Conservation (phyloP, 1,140 invertebrate species). For the Caerostris darwini region DNA sequence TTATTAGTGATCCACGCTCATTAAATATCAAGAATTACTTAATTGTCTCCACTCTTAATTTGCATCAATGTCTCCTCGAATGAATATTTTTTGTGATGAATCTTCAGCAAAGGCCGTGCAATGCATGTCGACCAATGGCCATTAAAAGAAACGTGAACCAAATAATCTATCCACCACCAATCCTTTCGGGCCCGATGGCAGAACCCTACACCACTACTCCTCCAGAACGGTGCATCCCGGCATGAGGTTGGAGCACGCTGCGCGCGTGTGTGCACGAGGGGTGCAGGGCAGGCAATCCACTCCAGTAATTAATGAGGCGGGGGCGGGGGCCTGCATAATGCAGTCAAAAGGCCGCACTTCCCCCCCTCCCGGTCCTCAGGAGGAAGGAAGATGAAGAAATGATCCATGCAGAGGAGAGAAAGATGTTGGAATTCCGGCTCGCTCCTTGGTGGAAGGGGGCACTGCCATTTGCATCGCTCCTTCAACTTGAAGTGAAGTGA, state of each 20-base stretch:
- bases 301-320: constrained; percentile 76
- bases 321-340: constrained; percentile 73
- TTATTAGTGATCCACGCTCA: no score
- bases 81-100: no score
- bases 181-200: not conserved
- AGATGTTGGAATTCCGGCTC: constrained; percentile 42
- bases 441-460: not conserved
- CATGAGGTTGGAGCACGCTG: not conserved
- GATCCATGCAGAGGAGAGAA: constrained; percentile 71
- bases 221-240: not conserved
- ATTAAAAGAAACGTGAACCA: not conserved
- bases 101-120: no score
- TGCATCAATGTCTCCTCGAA: no score
- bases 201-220: constrained; percentile 25
- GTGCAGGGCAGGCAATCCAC: constrained; percentile 46
- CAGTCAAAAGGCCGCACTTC: constrained; percentile 76
- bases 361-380: constrained; percentile 47
- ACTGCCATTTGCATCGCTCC: constrained; percentile 70
- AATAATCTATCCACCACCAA: not conserved
- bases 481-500: constrained; percentile 1
- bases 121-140: no score
- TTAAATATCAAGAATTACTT: not conserved
- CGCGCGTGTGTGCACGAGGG: not conserved
- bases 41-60: not conserved
- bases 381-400: constrained; percentile 69